Evolutionary conservation across 2,113 vertebrate species (phyloP).

Genomic region (Dolichotis patagonum): DNA sequence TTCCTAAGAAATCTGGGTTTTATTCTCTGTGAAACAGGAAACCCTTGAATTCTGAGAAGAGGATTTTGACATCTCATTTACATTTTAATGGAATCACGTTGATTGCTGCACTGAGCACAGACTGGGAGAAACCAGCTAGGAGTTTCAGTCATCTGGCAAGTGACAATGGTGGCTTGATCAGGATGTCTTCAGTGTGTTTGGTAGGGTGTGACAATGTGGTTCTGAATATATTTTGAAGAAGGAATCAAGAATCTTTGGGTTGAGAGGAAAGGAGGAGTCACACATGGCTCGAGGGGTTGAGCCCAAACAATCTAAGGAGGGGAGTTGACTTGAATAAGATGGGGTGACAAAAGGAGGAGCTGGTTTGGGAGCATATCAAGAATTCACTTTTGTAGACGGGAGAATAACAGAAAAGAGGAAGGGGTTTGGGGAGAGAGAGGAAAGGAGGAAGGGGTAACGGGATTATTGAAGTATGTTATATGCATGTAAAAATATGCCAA

Average conservation of each 20-base stretch:
- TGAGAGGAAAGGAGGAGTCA: neutral
- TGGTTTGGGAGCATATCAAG: neutral
- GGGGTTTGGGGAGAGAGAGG: neutral
- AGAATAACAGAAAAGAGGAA: neutral
- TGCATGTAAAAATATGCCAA: neutral
- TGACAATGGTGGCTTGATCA: neutral
- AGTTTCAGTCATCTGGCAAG: neutral
- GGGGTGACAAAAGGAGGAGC: neutral
- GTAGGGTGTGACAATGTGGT: neutral
- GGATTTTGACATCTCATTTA: neutral
- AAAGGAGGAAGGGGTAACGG: neutral
- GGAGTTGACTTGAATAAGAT: neutral
- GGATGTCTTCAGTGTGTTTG: neutral
- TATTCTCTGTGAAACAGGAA: neutral
- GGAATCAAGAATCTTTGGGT: neutral
- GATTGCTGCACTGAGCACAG: neutral
- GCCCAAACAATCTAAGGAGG: neutral
- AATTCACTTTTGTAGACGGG: neutral
- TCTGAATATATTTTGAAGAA: slow-evolving; percentile 1
- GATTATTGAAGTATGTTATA: neutral
- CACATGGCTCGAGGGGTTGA: neutral
- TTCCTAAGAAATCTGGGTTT: neutral
- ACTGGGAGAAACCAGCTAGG: neutral
- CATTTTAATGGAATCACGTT: neutral
- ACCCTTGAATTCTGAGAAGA: neutral